phyloP scores from a whole-genome alignment of 2,888 invertebrate genomes.

The Drosophila neoperkinsi region DNA sequence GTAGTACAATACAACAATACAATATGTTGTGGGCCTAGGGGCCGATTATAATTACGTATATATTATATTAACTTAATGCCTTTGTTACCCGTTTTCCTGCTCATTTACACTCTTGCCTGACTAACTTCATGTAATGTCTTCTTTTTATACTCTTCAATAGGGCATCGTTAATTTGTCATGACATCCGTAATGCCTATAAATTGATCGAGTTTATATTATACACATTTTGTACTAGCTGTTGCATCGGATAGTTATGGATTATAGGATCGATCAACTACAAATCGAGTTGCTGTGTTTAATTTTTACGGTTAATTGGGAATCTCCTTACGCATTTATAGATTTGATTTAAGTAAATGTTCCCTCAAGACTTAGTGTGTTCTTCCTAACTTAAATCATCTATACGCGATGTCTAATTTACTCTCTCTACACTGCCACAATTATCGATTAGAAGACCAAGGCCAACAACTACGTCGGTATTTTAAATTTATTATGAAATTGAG shows the following conservation, averaged over 20 bases:
- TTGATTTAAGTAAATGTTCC: background rate
- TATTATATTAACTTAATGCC: constrained; percentile 60
- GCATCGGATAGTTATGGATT: background rate
- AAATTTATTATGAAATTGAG: background rate
- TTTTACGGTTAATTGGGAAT: background rate
- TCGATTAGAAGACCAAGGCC: background rate
- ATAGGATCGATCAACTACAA: background rate
- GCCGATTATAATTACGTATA: constrained; percentile 63
- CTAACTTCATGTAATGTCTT: constrained; percentile 57
- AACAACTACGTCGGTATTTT: rapidly evolving
- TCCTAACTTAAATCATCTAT: background rate
- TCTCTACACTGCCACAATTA: background rate
- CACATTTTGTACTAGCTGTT: background rate
- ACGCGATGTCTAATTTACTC: background rate
- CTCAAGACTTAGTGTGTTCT: background rate
- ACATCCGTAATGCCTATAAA: background rate
- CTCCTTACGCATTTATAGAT: background rate
- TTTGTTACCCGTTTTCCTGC: constrained; percentile 29
- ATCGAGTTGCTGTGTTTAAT: background rate
- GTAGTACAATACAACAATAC: constrained; percentile 7
- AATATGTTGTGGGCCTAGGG: constrained; percentile 8
- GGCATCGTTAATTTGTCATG: background rate
- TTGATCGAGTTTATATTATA: background rate
- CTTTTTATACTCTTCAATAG: constrained; percentile 14
- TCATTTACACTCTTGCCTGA: constrained; percentile 44